Percentiles rank a stretch among this genome's conserved stretches.
Conservation (phyloP, 2,113 vertebrate species). For the Barbus barbus region DNA sequence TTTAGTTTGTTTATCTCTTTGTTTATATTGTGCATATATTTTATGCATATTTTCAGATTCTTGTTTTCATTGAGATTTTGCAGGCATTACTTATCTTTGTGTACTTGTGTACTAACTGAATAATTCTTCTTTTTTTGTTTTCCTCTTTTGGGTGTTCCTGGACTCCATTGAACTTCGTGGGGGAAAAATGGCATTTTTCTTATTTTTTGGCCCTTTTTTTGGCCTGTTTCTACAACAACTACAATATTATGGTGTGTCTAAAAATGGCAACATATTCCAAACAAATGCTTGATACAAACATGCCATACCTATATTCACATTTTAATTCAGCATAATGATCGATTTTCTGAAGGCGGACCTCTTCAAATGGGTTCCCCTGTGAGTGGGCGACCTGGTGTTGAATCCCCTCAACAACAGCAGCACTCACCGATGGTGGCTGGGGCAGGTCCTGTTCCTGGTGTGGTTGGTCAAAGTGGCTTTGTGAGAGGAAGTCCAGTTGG, state of each 20-base stretch:
- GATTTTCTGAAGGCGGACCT: slow-evolving; percentile 84
- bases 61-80: slow-evolving; percentile 12
- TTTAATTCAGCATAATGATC: slow-evolving; percentile 86
- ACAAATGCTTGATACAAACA: slow-evolving; percentile 68
- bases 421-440: slow-evolving; percentile 52
- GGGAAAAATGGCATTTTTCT: slow-evolving; percentile 58
- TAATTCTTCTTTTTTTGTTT: slow-evolving; percentile 80
- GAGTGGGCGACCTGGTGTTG: slow-evolving; percentile 85
- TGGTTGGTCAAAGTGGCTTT: slow-evolving; percentile 85
- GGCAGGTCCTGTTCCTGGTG: slow-evolving; percentile 81
- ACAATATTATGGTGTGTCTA: no score
- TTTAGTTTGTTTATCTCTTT: no score
- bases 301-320: slow-evolving; percentile 20
- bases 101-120: slow-evolving; percentile 82
- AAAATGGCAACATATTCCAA: slow-evolving; percentile 56
- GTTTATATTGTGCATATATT: not conserved
- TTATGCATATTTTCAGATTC: not conserved
- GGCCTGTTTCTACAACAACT: slow-evolving; percentile 19
- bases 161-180: slow-evolving; percentile 66
- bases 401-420: slow-evolving; percentile 82
- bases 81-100: no score
- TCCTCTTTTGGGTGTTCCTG: slow-evolving; percentile 82
- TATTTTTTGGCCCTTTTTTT: not conserved
- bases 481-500: slow-evolving; percentile 86
- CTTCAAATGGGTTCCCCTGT: slow-evolving; percentile 83